Base-by-base conservation (phyloP, 2,797 vertebrate species). In the Harpagifer antarcticus region DNA sequence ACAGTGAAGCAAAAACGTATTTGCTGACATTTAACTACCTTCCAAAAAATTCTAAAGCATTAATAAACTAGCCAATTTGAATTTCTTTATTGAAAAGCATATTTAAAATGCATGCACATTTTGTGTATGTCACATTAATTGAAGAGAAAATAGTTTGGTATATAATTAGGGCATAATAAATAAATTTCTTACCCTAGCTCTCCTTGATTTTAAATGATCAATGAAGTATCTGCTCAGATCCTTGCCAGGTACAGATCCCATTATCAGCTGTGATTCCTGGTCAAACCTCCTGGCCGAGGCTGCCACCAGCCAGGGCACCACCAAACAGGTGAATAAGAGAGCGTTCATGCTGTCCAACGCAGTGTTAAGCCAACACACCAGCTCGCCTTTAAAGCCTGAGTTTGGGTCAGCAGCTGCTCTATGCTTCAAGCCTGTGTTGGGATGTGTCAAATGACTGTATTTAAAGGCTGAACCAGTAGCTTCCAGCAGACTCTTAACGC, bases 401-500 rank as follows among this genome's bases (percentile, higher is more conserved):
- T 84, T 67, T 78, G 68, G 83, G 79, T 88, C 78, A 75, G 85
- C 84, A 84, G 83, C 77, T 72, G 66, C 67, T 82, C 65, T 73
- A 49, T 69, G 79, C 86, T 88, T 86, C 88, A 78, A 90, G 77
- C 88, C 92, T 83, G 88, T 89, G 88, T 83, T 92, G 74, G 85
- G 85, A 91, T 83, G 85, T 88, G 84, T 89, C 93, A 95, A 84
- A 87, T 88, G 86, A 96, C 95, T 95, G 94, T 95, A 96, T 96
- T 96, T 96, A 96, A 97, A 96, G 95, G 93, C 95, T 96, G 93
- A 92, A 93, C 90, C 83, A 94, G 88, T 92, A 93, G 93, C 94
- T 96, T 96, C 95, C 95, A 95, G 93, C 76, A 79, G 84, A 90
- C 94, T 94, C 79, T 92, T 91, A 87, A 84, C 72, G 92, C 93